phyloP scores from a whole-genome alignment of 1,140 invertebrate genomes.

The Procambarus clarkii region DNA sequence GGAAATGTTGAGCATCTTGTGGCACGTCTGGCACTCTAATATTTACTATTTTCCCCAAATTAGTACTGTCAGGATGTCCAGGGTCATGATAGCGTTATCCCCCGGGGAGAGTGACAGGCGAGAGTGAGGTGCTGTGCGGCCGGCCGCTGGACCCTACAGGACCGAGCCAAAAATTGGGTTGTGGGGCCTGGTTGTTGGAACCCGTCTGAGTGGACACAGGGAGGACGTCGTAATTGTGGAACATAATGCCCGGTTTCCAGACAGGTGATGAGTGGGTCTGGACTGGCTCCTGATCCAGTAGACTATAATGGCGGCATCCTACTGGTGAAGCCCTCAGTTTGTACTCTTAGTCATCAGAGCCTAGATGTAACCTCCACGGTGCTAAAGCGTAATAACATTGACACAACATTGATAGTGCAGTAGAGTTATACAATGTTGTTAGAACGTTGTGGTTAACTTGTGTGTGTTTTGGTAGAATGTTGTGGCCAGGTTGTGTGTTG shows the following conservation, averaged over 20 bases:
- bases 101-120: not conserved
- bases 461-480: too few relatives aligned
- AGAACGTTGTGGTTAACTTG: too few relatives aligned
- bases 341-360: too few relatives aligned
- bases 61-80: not conserved
- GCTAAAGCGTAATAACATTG: too few relatives aligned
- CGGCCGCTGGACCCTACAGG: too few relatives aligned
- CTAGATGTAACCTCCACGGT: too few relatives aligned
- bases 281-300: not conserved
- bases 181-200: not conserved
- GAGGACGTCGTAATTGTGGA: not conserved
- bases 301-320: not conserved
- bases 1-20: not conserved
- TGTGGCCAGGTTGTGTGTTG: too few relatives aligned
- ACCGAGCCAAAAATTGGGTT: not conserved
- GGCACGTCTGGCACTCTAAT: not conserved
- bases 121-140: not conserved
- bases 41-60: not conserved
- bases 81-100: not conserved
- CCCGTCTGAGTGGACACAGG: not conserved
- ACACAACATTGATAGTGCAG: too few relatives aligned
- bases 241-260: not conserved
- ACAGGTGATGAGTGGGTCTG: not conserved
- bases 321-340: not conserved
- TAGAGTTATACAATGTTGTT: too few relatives aligned